Base-by-base conservation (phyloP, 2,797 vertebrate species). In the Dryobates pubescens region DNA sequence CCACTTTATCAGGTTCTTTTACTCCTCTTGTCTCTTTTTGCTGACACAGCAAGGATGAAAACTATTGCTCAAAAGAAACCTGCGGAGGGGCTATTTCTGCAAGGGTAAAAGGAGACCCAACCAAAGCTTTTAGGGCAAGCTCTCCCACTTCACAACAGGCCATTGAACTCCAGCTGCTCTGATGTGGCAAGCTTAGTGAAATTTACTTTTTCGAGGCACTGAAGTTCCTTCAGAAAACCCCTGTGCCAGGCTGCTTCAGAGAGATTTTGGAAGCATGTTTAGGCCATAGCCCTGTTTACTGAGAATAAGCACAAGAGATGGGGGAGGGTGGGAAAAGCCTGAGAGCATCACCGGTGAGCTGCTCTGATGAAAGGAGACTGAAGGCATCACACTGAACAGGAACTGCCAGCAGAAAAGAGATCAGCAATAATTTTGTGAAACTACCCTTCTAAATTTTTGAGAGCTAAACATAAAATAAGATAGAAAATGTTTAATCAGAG, bases 21-120 rank as follows among this genome's bases (percentile, higher is more conserved):
- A 67, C 73, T 53, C 20, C 63, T 45, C 47, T 89, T 51, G 30
- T 34, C 62, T 17, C 47, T 59, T 59, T 92, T 89, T 76, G 67
- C 86, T 88, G 94, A 94, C 32, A 43, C 88, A 88, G 88, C 84
- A 57, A 70, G 83, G 86, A 63, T 79, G 67, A 91, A 80, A 68
- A 68, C 10, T 27, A 14, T 22, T 61, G 77, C 88, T 93, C 75
- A 32, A 30, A 77, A 88, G 70, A 27, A 43, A 88, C 57, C 45
- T 13, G 61, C 62, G 82, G 58, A 0, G 30, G 49, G 51, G 49
- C 3, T 73, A 62, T 4, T 69, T 81, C 69, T 32, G 63, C 53
- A 6, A 41, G 70, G n/a, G 68, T 30, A 45, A 69, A 43, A 80
- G 68, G 47, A 69, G 76, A 78, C n/a, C 18, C 9, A 8, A 59